These are phyloP conservation scores for Apostichopus californicus DNA, from an alignment of 35 echinoderm and acorn worm genomes.

Conservation along the genomic window DNA sequence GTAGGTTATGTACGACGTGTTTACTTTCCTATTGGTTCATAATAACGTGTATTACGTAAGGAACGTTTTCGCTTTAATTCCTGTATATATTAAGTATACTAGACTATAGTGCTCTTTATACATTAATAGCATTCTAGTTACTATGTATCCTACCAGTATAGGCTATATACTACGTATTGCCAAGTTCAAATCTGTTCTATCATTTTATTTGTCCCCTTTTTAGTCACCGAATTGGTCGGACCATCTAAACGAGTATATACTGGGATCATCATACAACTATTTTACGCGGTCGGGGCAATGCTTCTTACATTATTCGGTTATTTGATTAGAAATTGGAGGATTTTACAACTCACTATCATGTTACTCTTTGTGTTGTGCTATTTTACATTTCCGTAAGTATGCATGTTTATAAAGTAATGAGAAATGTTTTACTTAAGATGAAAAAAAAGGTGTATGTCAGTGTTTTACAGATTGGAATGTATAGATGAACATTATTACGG, in stretches of 20 bases:
- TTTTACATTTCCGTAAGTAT: not conserved
- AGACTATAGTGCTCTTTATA: too few relatives aligned
- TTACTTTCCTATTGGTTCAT: too few relatives aligned
- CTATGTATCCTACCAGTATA: too few relatives aligned
- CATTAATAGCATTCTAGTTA: too few relatives aligned
- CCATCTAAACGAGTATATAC: conserved; percentile 60
- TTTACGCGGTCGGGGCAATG: conserved; percentile 56
- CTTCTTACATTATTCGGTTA: conserved; percentile 54
- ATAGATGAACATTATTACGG: not conserved
- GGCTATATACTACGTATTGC: too few relatives aligned
- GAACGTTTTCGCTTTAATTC: too few relatives aligned
- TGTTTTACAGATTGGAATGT: not conserved
- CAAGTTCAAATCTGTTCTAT: not conserved
- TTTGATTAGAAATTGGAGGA: conserved; percentile 55
- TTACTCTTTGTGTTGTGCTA: conserved; percentile 4
- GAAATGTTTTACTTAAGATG: not conserved
- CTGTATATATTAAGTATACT: too few relatives aligned
- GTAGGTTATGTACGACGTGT: too few relatives aligned
- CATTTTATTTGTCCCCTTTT: not conserved
- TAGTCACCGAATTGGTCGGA: conserved; percentile 62
- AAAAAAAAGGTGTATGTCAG: not conserved
- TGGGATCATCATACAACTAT: conserved; percentile 43
- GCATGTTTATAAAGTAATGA: not conserved
- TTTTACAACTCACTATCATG: conserved; percentile 23
- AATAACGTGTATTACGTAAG: too few relatives aligned